phyloP scores from a whole-genome alignment of 2,113 vertebrate genomes.

The Ochotona curzoniae region DNA sequence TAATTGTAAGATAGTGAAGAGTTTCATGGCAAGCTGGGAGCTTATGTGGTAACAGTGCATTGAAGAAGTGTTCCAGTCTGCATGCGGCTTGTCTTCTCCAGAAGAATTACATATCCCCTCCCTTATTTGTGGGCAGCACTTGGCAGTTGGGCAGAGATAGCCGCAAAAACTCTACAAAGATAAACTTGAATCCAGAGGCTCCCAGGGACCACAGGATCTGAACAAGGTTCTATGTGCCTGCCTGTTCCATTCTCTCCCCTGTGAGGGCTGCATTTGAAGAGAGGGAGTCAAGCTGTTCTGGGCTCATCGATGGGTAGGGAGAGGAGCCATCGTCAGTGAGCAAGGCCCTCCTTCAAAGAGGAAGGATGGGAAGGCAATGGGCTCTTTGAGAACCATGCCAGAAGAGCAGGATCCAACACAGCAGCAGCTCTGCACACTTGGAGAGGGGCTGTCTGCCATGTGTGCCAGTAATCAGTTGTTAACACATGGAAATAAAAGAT shows the following conservation, averaged over 20 bases:
- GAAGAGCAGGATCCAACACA: conserved; percentile 21
- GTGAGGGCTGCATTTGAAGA: background rate
- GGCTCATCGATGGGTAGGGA: background rate
- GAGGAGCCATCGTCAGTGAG: background rate
- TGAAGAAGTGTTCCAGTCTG: background rate
- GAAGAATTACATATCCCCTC: background rate
- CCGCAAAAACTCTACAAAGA: background rate
- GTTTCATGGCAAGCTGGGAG: background rate
- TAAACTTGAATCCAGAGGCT: background rate
- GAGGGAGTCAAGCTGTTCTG: background rate
- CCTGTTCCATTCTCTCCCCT: background rate
- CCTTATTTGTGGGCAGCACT: background rate
- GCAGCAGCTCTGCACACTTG: background rate
- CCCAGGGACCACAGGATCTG: background rate
- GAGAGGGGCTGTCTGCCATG: background rate
- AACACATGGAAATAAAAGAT: conserved; percentile 64
- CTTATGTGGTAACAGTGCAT: background rate
- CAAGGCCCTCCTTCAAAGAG: background rate
- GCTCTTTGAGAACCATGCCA: conserved; percentile 38
- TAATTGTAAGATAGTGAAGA: background rate
- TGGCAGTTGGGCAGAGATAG: background rate
- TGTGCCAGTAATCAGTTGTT: conserved; percentile 49
- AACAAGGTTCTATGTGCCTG: background rate
- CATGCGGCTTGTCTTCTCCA: background rate
- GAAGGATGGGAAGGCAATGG: background rate